phyloP scores from a whole-genome alignment of 2,797 vertebrate species.

The Anisognathus igniventris region DNA sequence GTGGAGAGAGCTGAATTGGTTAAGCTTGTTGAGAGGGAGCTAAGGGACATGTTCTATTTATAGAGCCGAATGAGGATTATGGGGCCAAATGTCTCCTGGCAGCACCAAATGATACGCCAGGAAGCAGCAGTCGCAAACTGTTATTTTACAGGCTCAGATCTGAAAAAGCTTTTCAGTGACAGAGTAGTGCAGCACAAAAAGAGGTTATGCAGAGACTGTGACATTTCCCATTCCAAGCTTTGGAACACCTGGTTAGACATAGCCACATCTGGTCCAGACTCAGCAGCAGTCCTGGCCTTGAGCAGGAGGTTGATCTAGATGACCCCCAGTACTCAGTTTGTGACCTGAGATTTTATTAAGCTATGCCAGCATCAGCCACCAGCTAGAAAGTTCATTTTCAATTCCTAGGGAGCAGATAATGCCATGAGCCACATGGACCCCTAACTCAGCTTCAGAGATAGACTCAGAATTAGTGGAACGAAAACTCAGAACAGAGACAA shows the following conservation, averaged over 20 bases:
- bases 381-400: neutral
- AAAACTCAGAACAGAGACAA: neutral
- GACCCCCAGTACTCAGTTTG: neutral
- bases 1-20: neutral
- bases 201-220: neutral
- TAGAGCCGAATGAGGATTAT: rapidly evolving
- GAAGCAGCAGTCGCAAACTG: neutral
- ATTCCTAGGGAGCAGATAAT: neutral
- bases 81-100: neutral
- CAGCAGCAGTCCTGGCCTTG: neutral
- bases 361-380: neutral
- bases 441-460: neutral
- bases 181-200: neutral
- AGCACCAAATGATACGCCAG: neutral
- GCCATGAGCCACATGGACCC: neutral
- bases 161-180: neutral
- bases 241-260: neutral
- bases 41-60: neutral
- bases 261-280: neutral
- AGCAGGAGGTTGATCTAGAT: neutral
- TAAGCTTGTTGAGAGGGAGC: neutral
- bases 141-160: neutral
- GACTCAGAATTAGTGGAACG: neutral
- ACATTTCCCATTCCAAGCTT: neutral
- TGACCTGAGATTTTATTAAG: neutral